Evolutionary conservation across 2,113 vertebrate genomes (phyloP).

Genomic region (Phalacrocorax brasilianus): DNA sequence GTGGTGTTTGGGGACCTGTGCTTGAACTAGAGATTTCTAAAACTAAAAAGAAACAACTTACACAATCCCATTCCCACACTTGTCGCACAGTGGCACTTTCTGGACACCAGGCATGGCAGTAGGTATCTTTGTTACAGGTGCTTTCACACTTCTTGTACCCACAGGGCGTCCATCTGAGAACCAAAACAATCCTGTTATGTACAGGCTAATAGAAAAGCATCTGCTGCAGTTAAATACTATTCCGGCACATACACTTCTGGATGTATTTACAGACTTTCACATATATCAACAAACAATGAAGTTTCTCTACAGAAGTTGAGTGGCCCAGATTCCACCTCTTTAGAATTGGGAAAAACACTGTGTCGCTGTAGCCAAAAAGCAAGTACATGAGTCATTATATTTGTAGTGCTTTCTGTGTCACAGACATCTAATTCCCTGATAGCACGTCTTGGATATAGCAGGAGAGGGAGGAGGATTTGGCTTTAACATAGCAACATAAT

Average conservation of each 20-base stretch:
- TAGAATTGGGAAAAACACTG: neutral
- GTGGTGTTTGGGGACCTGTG: neutral
- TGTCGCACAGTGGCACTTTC: conserved; percentile 94
- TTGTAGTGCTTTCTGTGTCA: neutral
- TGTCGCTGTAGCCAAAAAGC: neutral
- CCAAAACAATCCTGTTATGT: conserved; percentile 16
- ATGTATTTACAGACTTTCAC: neutral
- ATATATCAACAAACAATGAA: neutral
- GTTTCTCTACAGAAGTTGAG: neutral
- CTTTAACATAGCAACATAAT: neutral
- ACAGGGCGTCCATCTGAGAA: conserved; percentile 85
- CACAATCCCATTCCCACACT: conserved; percentile 95
- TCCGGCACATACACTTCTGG: neutral
- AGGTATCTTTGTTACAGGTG: conserved; percentile 82
- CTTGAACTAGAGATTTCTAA: neutral
- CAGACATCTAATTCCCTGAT: neutral
- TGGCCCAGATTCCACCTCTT: neutral
- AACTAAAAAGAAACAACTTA: conserved; percentile 73
- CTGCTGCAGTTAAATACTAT: neutral
- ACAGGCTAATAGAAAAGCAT: neutral
- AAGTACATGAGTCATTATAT: neutral
- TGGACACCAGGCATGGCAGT: conserved; percentile 80
- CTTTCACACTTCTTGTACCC: conserved; percentile 88
- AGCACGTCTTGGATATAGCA: neutral
- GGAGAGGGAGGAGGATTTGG: neutral